A percentile compares a stretch with the other conserved stretches of the same genome.
Evolutionary conservation across 37 sponge, comb jelly and placozoan genomes (phyloP).

Genomic region (Mnemiopsis leidyi): DNA sequence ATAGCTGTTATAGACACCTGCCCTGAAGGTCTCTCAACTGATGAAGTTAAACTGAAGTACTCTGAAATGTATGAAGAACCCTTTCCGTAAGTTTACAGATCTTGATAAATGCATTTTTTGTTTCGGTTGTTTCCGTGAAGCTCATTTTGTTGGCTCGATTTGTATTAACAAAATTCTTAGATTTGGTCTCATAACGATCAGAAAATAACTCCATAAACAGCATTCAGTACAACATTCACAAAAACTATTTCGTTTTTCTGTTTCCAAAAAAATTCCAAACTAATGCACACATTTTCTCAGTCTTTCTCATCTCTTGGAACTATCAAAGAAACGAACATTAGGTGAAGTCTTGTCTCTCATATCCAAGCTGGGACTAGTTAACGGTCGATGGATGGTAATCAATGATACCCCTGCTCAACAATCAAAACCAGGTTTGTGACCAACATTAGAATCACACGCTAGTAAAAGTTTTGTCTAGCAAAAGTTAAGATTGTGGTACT

Average conservation of each 20-base stretch:
- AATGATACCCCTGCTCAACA: neutral
- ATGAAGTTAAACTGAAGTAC: neutral
- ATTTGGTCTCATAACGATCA: no score
- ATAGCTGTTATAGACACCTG: neutral
- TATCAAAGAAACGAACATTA: neutral
- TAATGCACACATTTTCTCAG: no score
- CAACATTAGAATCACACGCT: no score
- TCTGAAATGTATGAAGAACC: slow-evolving; percentile 13
- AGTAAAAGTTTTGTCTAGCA: no score
- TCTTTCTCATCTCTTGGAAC: neutral
- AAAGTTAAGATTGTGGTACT: no score
- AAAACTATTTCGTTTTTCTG: no score
- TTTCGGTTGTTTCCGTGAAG: no score
- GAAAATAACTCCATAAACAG: no score
- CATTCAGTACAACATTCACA: no score
- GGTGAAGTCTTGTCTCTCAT: neutral
- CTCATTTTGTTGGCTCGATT: no score
- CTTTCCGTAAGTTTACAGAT: neutral
- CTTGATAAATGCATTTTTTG: neutral
- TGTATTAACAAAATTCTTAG: no score
- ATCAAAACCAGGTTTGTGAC: neutral
- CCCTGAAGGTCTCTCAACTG: slow-evolving; percentile 7
- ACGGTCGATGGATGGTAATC: neutral
- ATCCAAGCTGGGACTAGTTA: neutral
- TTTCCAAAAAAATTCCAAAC: no score